These are phyloP conservation scores for Notocelia uddmanniana DNA, from an alignment of 2,888 invertebrate genomes.

Conservation along the genomic window DNA sequence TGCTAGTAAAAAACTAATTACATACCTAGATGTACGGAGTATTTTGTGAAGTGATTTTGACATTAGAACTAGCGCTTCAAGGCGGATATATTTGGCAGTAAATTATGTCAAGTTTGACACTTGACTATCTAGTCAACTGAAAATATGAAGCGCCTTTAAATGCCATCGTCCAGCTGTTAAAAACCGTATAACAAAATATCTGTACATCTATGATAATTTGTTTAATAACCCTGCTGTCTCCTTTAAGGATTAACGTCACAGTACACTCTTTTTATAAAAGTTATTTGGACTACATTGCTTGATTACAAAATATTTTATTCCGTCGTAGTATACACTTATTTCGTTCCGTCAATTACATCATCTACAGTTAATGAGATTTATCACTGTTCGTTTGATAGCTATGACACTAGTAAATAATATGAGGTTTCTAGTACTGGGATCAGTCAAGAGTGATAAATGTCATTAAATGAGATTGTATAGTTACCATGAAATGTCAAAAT, in stretches of 20 bases:
- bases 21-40: background rate
- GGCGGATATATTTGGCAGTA: background rate
- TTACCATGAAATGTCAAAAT: too few species aligned
- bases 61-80: background rate
- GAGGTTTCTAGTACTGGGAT: too few species aligned
- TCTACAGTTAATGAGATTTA: too few species aligned
- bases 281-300: background rate
- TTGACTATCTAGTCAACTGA: background rate
- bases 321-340: too few species aligned
- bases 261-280: background rate
- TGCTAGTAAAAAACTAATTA: background rate
- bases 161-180: too few species aligned
- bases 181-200: background rate
- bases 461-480: too few species aligned
- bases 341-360: too few species aligned
- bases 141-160: background rate
- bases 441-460: too few species aligned
- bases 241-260: background rate
- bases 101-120: background rate
- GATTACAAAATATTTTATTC: too few species aligned
- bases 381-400: too few species aligned
- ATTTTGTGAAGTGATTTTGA: background rate
- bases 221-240: background rate
- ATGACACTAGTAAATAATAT: too few species aligned
- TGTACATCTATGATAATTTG: background rate